Conservation (phyloP, 92 coral and sea anemone genomes). For the Pocillopora grandis region DNA sequence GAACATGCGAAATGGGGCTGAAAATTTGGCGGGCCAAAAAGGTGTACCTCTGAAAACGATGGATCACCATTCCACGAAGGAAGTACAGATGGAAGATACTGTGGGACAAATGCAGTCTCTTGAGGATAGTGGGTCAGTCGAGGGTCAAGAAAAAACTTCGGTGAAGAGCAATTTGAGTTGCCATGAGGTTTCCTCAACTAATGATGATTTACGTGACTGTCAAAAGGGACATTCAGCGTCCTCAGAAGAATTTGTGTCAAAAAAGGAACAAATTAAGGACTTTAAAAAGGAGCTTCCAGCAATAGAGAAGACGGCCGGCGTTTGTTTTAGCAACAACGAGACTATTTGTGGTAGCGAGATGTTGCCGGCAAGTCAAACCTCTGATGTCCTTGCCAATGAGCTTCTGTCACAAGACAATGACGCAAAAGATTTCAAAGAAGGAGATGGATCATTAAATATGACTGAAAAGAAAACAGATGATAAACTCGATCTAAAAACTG, state of each 20-base stretch:
- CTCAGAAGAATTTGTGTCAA: neutral
- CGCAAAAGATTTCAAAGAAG: neutral
- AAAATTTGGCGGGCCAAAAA: neutral
- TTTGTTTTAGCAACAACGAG: neutral
- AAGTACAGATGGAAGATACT: neutral
- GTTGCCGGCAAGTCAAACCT: neutral
- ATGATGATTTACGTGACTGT: neutral
- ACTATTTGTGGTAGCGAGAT: neutral
- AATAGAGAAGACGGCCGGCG: neutral
- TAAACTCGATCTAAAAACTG: neutral
- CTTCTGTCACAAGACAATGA: neutral
- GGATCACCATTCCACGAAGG: neutral
- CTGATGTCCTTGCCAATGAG: neutral
- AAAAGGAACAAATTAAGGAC: neutral
- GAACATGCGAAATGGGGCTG: neutral
- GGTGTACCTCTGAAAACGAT: neutral
- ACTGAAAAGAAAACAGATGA: neutral
- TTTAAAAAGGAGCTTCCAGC: neutral
- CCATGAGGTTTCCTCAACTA: neutral
- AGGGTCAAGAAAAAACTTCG: neutral
- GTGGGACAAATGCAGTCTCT: neutral
- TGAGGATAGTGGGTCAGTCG: neutral
- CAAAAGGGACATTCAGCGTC: neutral
- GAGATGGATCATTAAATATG: neutral
- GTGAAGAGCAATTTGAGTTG: neutral